Percentiles rank a stretch among this genome's conserved stretches.
These are phyloP conservation scores for Beris chalybata DNA, from an alignment of 2,888 invertebrate genomes.

Conservation along the genomic window DNA sequence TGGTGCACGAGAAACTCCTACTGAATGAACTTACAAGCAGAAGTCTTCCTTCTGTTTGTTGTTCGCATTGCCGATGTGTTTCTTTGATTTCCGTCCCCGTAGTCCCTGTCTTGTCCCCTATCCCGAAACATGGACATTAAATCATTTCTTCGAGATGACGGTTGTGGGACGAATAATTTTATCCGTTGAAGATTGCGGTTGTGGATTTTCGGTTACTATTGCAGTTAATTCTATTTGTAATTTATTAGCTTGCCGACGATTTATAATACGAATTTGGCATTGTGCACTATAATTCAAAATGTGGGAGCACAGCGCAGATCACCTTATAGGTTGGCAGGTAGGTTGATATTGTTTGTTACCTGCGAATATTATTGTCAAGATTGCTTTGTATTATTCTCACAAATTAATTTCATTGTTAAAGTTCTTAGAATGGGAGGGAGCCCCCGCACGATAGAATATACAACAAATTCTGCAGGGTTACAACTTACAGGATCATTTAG, in stretches of 20 bases:
- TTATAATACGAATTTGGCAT: conserved; percentile 8
- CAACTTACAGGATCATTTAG: too few relatives aligned
- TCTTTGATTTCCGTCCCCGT: too few relatives aligned
- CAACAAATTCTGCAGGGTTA: too few relatives aligned
- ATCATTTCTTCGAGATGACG: conserved; percentile 14
- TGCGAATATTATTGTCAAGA: too few relatives aligned
- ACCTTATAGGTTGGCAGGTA: too few relatives aligned
- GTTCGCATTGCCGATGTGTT: not conserved
- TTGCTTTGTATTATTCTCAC: too few relatives aligned
- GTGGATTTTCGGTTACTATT: conserved; percentile 19
- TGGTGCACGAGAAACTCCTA: conserved; percentile 16
- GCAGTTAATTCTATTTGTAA: conserved; percentile 12
- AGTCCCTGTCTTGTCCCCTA: not conserved
- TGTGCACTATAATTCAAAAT: conserved; percentile 4
- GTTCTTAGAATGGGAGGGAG: too few relatives aligned
- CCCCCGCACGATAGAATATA: too few relatives aligned
- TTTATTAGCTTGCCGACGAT: conserved; percentile 1
- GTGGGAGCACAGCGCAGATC: not conserved
- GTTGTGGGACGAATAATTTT: conserved; percentile 20
- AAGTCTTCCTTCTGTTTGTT: conserved; percentile 16
- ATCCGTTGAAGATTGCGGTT: conserved; percentile 15
- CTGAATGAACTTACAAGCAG: conserved; percentile 16
- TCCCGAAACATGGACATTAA: conserved; percentile 6
- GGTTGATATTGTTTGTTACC: too few relatives aligned
- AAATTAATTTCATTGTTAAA: too few relatives aligned